Evolutionary conservation across 1,140 invertebrate species (phyloP).

Genomic region (Physella acuta): DNA sequence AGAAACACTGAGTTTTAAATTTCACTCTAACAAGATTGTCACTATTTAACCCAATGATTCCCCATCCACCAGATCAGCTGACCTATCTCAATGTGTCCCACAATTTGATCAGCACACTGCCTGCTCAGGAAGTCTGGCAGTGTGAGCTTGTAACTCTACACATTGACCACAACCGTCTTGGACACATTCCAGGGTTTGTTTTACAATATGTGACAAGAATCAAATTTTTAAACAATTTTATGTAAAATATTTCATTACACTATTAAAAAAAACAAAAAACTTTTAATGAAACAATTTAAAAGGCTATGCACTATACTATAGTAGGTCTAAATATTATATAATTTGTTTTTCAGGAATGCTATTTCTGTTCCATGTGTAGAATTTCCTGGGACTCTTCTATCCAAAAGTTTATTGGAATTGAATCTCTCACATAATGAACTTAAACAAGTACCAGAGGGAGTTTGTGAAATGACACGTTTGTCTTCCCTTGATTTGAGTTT

Average conservation of each 20-base stretch:
- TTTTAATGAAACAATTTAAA: background rate
- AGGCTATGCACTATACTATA: background rate
- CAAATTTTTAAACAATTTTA: background rate
- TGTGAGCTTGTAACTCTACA: constrained; percentile 15
- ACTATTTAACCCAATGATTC: background rate
- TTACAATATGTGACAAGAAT: background rate
- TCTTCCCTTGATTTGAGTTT: background rate
- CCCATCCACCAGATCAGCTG: background rate
- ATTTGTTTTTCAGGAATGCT: background rate
- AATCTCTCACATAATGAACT: constrained; percentile 12
- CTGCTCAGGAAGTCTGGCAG: background rate
- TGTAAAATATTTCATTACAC: background rate
- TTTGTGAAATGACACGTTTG: background rate
- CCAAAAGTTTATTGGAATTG: constrained; percentile 3
- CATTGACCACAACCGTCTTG: constrained; percentile 8
- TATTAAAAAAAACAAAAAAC: background rate
- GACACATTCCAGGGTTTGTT: background rate
- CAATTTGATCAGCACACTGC: constrained; percentile 4
- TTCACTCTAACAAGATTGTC: background rate
- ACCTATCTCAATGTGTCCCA: background rate
- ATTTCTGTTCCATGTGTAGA: background rate
- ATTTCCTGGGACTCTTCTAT: constrained; percentile 2
- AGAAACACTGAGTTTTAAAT: background rate
- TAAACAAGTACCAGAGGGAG: background rate
- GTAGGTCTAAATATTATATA: background rate